Evolutionary conservation across 2,888 invertebrate species (phyloP).

Genomic region (Mimas tiliae): DNA sequence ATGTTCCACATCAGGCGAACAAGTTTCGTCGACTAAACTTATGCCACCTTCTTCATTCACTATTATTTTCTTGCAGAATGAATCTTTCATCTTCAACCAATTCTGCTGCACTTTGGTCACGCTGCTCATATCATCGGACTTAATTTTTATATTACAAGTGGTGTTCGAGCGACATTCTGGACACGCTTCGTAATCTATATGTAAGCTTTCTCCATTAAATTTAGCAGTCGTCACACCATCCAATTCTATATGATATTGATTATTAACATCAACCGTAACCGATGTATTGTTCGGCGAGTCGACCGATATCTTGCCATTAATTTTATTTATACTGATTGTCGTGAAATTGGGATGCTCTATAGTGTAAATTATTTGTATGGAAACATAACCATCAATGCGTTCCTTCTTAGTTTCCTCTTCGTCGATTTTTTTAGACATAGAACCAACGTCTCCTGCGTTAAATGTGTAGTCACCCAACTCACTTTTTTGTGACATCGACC

Average conservation of each 20-base stretch:
- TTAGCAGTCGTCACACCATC: constrained; percentile 61
- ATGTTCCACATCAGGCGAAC: constrained; percentile 42
- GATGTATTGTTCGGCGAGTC: constrained; percentile 67
- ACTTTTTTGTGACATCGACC: constrained; percentile 57
- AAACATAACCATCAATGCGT: constrained; percentile 66
- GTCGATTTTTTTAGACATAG: constrained; percentile 47
- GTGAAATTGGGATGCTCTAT: constrained; percentile 82
- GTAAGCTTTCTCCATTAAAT: constrained; percentile 64
- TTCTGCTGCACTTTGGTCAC: constrained; percentile 48
- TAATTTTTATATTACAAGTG: constrained; percentile 61
- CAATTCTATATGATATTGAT: constrained; percentile 62
- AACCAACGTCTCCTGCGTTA: constrained; percentile 44
- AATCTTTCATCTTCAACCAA: constrained; percentile 74
- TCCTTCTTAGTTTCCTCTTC: constrained; percentile 46
- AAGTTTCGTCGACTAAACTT: constrained; percentile 48
- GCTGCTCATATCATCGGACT: constrained; percentile 45
- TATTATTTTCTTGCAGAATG: constrained; percentile 60
- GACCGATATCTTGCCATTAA: constrained; percentile 56
- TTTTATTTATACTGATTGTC: constrained; percentile 75
- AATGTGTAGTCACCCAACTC: constrained; percentile 35
- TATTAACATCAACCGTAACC: constrained; percentile 54
- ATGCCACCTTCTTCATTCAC: constrained; percentile 71
- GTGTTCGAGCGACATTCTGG: constrained; percentile 60
- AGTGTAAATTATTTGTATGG: constrained; percentile 61
- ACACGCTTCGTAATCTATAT: constrained; percentile 65